Base-by-base conservation (phyloP, 2,797 vertebrate genomes). In the Anas flavirostris region DNA sequence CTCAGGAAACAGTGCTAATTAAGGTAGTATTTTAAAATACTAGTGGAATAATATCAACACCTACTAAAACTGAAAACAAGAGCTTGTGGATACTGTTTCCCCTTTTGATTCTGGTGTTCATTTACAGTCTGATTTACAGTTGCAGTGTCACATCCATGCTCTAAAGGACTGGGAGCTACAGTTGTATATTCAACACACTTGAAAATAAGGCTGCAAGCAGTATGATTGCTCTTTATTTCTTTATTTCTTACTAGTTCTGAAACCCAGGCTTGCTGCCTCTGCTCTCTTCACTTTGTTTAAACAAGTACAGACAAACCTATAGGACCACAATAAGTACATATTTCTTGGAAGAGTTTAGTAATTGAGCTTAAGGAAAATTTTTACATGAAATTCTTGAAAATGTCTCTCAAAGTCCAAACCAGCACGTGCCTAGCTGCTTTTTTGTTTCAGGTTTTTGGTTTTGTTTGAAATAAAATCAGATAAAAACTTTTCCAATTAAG, bases 1-100 rank as follows among this genome's bases (percentile, higher is more conserved):
- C 46, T 68, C 62, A 76, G 88, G 53, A 95, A 95, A 85, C 7
- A 66, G 79, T 91, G 91, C 77, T 96, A 96, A 96, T 95, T 94
- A 92, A 97, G 93, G 59, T 74, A 85, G 79, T 33, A 74, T 76
- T 66, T 83, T 83, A 86, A 94, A 91, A 72, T 82, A 94, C 63
- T 67, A 92, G 87, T 84, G 70, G 44, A 85, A 96, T 55, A 92
- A 89, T 88, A 94, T 74, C 84, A 94, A 95, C 8, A 2, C 80
- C 86, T 60, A 94, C 88, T 60, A 70, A 82, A 91, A 69, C 53
- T 84, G 85, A 94, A 75, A 86, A 80, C 53, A 75, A 44, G 55
- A 73, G 76, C 26, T 86, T 86, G 63, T 73, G 52, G 73, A 18
- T 33, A 28, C 10, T n/a, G 55, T 76, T 87, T 72, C 73, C 29